phyloP scores from a whole-genome alignment of 2,888 invertebrate genomes.

The Zygogramma bicolorata region DNA sequence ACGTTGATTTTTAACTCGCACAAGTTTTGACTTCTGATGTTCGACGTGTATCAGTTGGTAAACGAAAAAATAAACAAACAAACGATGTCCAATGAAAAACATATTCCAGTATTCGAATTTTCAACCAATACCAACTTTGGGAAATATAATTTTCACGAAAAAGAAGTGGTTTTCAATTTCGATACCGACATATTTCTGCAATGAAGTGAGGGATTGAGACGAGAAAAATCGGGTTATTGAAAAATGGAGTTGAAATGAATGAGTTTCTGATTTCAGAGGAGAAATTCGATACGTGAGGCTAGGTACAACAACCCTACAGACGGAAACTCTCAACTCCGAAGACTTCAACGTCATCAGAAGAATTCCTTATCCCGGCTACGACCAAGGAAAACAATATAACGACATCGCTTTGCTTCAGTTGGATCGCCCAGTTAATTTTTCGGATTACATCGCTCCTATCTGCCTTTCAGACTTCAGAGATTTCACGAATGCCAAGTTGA shows the following conservation, averaged over 20 bases:
- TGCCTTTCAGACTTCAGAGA: slow-evolving; percentile 61
- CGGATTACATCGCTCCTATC: slow-evolving; percentile 66
- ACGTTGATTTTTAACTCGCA: too few relatives aligned
- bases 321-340: slow-evolving; percentile 54
- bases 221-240: too few relatives aligned
- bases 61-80: too few relatives aligned
- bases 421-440: slow-evolving; percentile 61
- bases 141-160: too few relatives aligned
- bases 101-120: too few relatives aligned
- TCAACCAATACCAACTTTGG: too few relatives aligned
- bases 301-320: slow-evolving; percentile 66
- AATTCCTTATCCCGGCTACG: slow-evolving; percentile 66
- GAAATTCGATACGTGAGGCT: slow-evolving; percentile 64
- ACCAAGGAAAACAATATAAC: slow-evolving; percentile 65
- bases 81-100: too few relatives aligned
- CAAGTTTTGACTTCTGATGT: too few relatives aligned
- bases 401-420: slow-evolving; percentile 69
- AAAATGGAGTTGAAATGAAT: not conserved
- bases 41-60: too few relatives aligned
- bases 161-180: too few relatives aligned
- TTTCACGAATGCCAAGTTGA: slow-evolving; percentile 50
- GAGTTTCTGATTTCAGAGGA: slow-evolving; percentile 52
- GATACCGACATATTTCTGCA: too few relatives aligned
- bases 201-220: too few relatives aligned
- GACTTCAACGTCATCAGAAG: slow-evolving; percentile 58